These are phyloP conservation scores for Micromys minutus DNA, from an alignment of 2,113 vertebrate genomes.

Conservation along the genomic window DNA sequence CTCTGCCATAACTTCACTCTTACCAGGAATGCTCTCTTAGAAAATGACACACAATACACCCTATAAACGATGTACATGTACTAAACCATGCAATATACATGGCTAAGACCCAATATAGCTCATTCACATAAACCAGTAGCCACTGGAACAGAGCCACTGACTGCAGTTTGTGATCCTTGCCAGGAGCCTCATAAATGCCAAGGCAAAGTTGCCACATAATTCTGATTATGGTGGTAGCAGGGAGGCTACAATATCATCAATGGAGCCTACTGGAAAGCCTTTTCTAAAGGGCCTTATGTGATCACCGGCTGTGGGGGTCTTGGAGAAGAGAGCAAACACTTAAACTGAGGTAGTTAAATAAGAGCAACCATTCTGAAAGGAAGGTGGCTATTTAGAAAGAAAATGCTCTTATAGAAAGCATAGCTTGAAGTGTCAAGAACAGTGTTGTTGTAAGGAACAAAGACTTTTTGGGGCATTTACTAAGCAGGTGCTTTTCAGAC, in stretches of 20 bases:
- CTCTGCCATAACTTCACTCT: background rate
- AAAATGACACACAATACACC: background rate
- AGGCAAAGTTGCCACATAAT: background rate
- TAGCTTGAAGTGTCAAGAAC: background rate
- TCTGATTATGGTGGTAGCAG: background rate
- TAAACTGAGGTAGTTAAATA: slow-evolving; percentile 28
- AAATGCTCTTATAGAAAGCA: background rate
- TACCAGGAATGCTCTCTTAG: background rate
- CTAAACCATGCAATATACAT: too few relatives aligned
- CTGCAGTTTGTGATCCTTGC: background rate
- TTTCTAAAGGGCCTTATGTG: background rate
- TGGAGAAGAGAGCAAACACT: background rate
- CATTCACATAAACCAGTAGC: background rate
- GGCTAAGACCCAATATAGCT: background rate
- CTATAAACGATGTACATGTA: background rate
- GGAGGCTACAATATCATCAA: background rate
- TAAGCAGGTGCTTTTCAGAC: background rate
- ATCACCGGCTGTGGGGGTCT: background rate
- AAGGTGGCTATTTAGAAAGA: background rate
- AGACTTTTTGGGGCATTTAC: slow-evolving; percentile 17
- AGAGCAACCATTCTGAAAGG: background rate
- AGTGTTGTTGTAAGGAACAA: background rate
- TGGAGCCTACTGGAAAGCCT: background rate
- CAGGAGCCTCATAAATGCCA: background rate
- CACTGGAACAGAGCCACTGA: background rate